Evolutionary conservation across 2,797 vertebrate genomes (phyloP), one percentile per base, ranked within the genome.

Genomic region (Falco cherrug): DNA sequence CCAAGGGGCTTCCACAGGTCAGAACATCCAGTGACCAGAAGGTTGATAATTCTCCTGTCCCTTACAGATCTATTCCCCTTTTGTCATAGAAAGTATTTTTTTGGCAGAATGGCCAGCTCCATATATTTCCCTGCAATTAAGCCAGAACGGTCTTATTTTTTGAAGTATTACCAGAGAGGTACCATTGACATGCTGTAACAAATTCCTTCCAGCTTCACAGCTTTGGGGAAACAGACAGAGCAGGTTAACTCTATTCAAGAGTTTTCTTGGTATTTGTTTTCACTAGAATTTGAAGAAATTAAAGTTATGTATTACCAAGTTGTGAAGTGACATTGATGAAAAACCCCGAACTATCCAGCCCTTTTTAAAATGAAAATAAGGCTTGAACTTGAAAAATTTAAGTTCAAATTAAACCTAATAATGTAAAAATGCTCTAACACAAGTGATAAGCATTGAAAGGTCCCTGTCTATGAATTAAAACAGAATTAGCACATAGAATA

Each of bases 1-100:
- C 53, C 3, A 0, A 74, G 22, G 11, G 20, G 57, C 28, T 70
- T 43, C 74, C 69, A 47, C 0, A 0, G 31, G 17, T 31, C 28
- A 21, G 35, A 16, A 56, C 65, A 20, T 3, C 19, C 9, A 57
- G 29, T 0, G 2, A 24, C 31, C 20, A n/a, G 35, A 13, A 21
- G 22, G 45, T 18, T 3, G 0, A 0, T 37, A 35, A 50, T 13
- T 43, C n/a, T 26, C 35, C 39, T 5, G 6, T 11, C 22, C 68
- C 29, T 41, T 43, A 50, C 1, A 5, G 67, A 29, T 13, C 56
- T 50, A 3, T 8, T 59, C 28, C 24, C 24, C 13, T 39, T 39
- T 28, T 18, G 15, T 33, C 48, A 35, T 1, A 47, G 31, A 29
- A 7, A 63, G 10, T n/a, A 10, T 29, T 29, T 48, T 47, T 80